phyloP scores from a whole-genome alignment of 2,113 vertebrate species.

The Notarius lentiginosus region DNA sequence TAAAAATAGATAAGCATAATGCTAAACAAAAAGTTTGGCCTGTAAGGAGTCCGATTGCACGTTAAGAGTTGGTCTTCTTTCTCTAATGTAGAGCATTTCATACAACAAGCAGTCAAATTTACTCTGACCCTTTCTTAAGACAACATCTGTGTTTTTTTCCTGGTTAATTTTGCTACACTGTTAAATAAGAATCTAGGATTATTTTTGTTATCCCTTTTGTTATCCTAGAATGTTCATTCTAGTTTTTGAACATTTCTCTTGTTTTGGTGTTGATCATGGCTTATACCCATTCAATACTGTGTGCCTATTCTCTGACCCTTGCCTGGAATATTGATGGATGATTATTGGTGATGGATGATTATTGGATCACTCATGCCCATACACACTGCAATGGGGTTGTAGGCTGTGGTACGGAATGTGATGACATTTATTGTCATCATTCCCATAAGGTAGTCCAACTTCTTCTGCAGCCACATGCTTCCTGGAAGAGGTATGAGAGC shows the following conservation, averaged over 20 bases:
- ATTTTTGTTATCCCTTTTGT: too few relatives aligned
- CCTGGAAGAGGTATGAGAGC: slow-evolving; percentile 65
- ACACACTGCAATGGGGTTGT: not conserved
- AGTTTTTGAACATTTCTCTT: not conserved
- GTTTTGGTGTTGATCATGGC: too few relatives aligned
- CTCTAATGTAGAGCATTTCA: too few relatives aligned
- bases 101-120: too few relatives aligned
- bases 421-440: slow-evolving; percentile 66
- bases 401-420: not conserved
- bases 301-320: not conserved
- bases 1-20: too few relatives aligned
- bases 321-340: not conserved
- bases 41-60: too few relatives aligned
- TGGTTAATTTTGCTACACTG: too few relatives aligned
- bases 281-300: not conserved
- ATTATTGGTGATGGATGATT: not conserved
- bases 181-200: too few relatives aligned
- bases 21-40: too few relatives aligned
- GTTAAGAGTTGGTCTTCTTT: too few relatives aligned
- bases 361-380: slow-evolving; percentile 14
- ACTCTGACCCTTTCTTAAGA: too few relatives aligned
- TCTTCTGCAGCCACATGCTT: slow-evolving; percentile 65
- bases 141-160: too few relatives aligned
- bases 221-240: not conserved
- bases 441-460: slow-evolving; percentile 73